A percentile compares a stretch with the other conserved stretches of the same genome.
These are phyloP conservation scores for Cartodere bifasciata DNA, from an alignment of 2,888 invertebrate genomes.

Conservation along the genomic window DNA sequence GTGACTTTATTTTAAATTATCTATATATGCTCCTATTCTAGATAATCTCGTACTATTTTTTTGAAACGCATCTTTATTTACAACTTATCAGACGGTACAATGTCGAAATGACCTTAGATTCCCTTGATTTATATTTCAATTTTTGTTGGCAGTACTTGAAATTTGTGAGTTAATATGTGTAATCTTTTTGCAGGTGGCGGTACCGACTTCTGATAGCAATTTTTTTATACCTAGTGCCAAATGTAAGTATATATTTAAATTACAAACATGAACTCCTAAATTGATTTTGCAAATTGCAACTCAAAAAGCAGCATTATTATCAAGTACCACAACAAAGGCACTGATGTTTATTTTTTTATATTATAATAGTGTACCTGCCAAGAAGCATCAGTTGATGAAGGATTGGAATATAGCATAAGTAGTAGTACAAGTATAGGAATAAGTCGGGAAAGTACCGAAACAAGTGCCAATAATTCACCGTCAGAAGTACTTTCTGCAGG, in stretches of 20 bases:
- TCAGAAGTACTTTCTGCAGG: constrained; percentile 37
- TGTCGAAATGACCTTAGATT: no score
- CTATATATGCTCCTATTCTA: no score
- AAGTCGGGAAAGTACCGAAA: constrained; percentile 15
- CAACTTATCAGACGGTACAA: no score
- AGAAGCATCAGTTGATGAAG: constrained; percentile 24
- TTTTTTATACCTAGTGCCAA: constrained; percentile 16
- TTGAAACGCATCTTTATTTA: no score
- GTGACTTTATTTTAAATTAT: no score
- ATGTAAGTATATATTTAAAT: constrained; percentile 18
- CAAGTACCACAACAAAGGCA: background rate
- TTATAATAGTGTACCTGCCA: constrained; percentile 18
- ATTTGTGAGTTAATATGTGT: no score
- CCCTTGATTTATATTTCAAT: no score
- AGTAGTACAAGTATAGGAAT: constrained; percentile 29
- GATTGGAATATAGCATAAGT: constrained; percentile 32
- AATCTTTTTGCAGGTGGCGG: constrained; percentile 22
- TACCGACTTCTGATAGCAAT: constrained; percentile 17
- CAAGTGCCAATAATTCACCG: constrained; percentile 24
- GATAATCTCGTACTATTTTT: no score
- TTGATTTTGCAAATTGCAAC: no score
- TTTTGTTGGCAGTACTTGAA: no score
- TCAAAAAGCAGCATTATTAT: no score
- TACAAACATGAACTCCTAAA: background rate
- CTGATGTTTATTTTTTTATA: constrained; percentile 4